phyloP scores from a whole-genome alignment of 2,888 invertebrate species.

The Tiliacea citrago region DNA sequence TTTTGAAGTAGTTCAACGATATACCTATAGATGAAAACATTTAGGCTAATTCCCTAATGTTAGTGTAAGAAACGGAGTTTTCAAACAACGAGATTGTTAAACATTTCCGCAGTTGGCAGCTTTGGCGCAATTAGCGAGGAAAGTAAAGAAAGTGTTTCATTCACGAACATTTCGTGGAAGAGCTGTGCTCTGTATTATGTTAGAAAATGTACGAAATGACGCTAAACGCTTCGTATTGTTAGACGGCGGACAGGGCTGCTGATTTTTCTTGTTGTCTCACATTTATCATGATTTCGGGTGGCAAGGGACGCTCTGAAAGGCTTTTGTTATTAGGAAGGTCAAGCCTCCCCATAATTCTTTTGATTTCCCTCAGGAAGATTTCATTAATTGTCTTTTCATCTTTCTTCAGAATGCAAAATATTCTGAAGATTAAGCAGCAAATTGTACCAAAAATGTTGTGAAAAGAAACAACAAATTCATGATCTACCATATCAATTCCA shows the following conservation, averaged over 20 bases:
- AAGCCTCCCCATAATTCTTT: neutral
- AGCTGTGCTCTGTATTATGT: slow-evolving; percentile 49
- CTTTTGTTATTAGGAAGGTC: slow-evolving; percentile 4
- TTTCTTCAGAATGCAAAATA: too few relatives aligned
- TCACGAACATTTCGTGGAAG: slow-evolving; percentile 55
- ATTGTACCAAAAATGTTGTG: neutral
- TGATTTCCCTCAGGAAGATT: slow-evolving; percentile 27
- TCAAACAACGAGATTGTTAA: slow-evolving; percentile 29
- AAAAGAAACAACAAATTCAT: neutral
- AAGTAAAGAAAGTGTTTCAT: slow-evolving; percentile 74
- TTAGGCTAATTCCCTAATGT: slow-evolving; percentile 57
- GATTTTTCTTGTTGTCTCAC: slow-evolving; percentile 23
- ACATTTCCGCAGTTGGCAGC: slow-evolving; percentile 44
- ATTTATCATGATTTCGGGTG: slow-evolving; percentile 36
- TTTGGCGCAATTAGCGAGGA: slow-evolving; percentile 69
- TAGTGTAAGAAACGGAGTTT: slow-evolving; percentile 30
- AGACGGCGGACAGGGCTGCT: slow-evolving; percentile 54
- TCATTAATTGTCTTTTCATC: slow-evolving; percentile 5
- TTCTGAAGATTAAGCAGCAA: neutral
- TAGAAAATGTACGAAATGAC: slow-evolving; percentile 66
- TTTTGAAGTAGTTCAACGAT: slow-evolving; percentile 45
- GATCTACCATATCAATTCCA: neutral
- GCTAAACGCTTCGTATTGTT: slow-evolving; percentile 73
- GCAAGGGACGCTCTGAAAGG: slow-evolving; percentile 14
- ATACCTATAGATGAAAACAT: slow-evolving; percentile 54